A percentile compares a stretch with the other conserved stretches of the same genome.
Evolutionary conservation across 2,797 vertebrate genomes (phyloP).

Genomic region (Aldrovandia affinis): DNA sequence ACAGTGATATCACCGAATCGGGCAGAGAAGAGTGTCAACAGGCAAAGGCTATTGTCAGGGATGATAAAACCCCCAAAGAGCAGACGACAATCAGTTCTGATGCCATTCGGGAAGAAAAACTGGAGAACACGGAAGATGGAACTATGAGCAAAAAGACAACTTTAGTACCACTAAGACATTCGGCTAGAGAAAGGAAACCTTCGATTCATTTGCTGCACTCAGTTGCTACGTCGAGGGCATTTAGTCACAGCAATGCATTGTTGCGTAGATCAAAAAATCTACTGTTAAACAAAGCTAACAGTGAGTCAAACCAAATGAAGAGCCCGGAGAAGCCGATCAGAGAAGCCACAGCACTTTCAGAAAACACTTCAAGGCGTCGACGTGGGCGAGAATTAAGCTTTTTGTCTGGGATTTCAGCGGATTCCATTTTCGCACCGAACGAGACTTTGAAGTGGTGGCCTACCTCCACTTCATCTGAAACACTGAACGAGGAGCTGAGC

Average conservation of each 20-base stretch:
- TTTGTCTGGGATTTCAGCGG: slow-evolving; percentile 76
- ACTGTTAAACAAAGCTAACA: slow-evolving; percentile 80
- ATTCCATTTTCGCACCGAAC: slow-evolving; percentile 82
- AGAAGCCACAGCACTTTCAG: slow-evolving; percentile 57
- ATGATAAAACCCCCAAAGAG: slow-evolving; percentile 68
- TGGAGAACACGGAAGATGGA: slow-evolving; percentile 43
- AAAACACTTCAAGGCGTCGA: slow-evolving; percentile 51
- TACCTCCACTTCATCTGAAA: slow-evolving; percentile 79
- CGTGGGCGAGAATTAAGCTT: slow-evolving; percentile 58
- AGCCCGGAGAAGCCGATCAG: slow-evolving; percentile 66
- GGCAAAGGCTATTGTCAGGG: slow-evolving; percentile 42
- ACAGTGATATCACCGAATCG: slow-evolving; percentile 68
- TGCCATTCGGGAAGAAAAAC: slow-evolving; percentile 50
- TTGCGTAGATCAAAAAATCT: slow-evolving; percentile 83
- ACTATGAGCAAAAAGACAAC: slow-evolving; percentile 48
- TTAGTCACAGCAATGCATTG: slow-evolving; percentile 82
- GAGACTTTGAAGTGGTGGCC: slow-evolving; percentile 90
- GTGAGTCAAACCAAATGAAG: slow-evolving; percentile 64
- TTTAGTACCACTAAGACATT: slow-evolving; percentile 77
- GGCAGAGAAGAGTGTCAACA: slow-evolving; percentile 40
- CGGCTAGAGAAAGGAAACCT: slow-evolving; percentile 83
- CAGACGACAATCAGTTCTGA: slow-evolving; percentile 61
- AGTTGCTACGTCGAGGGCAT: slow-evolving; percentile 80
- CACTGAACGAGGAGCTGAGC: slow-evolving; percentile 84
- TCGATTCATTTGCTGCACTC: slow-evolving; percentile 87